These are phyloP conservation scores for Helicoverpa zea DNA, from an alignment of 1,140 invertebrate genomes.

Conservation along the genomic window DNA sequence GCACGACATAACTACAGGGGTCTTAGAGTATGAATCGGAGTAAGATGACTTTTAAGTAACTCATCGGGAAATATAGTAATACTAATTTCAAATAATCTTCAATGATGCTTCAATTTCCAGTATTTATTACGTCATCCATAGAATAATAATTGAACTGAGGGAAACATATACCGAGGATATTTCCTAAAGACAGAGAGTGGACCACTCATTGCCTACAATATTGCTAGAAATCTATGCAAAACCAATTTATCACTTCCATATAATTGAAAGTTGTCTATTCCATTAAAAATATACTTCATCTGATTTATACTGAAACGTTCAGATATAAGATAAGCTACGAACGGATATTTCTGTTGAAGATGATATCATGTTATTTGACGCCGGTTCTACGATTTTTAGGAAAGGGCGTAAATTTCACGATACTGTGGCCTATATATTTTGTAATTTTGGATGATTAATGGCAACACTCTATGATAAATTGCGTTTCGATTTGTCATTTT, in stretches of 20 bases:
- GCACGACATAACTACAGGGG: slow-evolving; percentile 1
- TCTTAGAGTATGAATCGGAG: slow-evolving; percentile 12
- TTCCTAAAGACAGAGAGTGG: too few relatives aligned
- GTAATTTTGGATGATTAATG: not conserved
- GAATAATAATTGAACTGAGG: too few relatives aligned
- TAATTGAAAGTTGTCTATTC: too few relatives aligned
- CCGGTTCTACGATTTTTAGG: not conserved
- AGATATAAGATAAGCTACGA: slow-evolving; percentile 25
- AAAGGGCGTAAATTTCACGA: not conserved
- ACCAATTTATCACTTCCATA: too few relatives aligned
- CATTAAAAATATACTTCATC: not conserved
- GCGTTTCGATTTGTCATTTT: not conserved
- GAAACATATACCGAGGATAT: too few relatives aligned
- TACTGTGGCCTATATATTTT: not conserved
- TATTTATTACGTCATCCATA: too few relatives aligned
- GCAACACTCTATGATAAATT: too few relatives aligned
- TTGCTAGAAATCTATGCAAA: too few relatives aligned
- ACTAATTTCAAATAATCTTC: too few relatives aligned
- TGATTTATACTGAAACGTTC: not conserved
- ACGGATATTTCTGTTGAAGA: slow-evolving; percentile 35
- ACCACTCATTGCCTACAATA: too few relatives aligned
- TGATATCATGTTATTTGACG: slow-evolving; percentile 40
- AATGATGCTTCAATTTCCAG: too few relatives aligned
- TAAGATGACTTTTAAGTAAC: not conserved
- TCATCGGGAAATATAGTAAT: too few relatives aligned